A percentile compares a stretch with the other conserved stretches of the same genome.
phyloP scores from a whole-genome alignment of 2,888 invertebrate species.

The Heterodera filipjevi region DNA sequence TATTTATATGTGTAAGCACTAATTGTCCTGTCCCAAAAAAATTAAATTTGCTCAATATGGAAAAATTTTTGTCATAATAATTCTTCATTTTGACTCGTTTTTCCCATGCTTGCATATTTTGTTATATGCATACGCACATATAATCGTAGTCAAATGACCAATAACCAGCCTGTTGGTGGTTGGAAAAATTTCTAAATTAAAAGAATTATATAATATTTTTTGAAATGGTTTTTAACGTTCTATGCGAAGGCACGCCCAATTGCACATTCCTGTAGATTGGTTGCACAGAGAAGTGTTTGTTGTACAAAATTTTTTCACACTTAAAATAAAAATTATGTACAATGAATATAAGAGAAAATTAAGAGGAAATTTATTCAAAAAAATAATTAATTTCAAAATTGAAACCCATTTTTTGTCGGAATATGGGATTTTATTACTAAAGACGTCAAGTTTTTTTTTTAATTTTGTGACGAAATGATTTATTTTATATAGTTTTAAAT shows the following conservation, averaged over 20 bases:
- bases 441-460: background rate
- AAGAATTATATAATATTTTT: background rate
- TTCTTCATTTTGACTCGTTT: no score
- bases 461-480: no score
- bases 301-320: conserved; percentile 17
- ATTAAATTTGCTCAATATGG: no score
- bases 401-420: no score
- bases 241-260: background rate
- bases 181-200: conserved; percentile 23
- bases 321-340: background rate
- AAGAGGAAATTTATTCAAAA: no score
- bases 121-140: background rate
- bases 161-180: conserved; percentile 14
- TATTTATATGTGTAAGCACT: no score
- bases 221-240: background rate
- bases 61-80: no score
- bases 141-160: conserved; percentile 26
- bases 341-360: no score
- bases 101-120: background rate
- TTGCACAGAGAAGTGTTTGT: conserved; percentile 15
- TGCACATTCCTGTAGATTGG: conserved; percentile 21
- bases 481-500: background rate
- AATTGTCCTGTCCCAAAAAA: no score
- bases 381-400: no score
- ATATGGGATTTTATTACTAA: background rate